Evolutionary conservation across 2,797 vertebrate genomes (phyloP), one percentile per base, ranked within the genome.

Genomic region (Steatocranus sp.): DNA sequence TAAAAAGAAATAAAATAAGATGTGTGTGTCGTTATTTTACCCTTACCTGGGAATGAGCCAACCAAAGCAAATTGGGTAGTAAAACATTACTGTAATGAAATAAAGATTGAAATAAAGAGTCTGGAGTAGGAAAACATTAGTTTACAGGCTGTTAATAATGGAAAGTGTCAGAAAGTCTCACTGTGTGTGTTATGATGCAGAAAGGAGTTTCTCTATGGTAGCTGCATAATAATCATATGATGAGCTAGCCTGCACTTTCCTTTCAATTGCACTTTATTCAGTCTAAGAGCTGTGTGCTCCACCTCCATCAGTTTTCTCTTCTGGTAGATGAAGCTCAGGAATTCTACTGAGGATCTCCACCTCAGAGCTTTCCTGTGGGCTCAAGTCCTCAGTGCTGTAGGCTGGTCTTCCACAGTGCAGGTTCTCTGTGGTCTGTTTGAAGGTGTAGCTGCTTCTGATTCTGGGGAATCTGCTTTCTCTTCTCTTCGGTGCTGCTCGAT

Each of bases 401-500:
- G 85, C 83, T 2, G 92, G 95, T 7, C 93, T 91, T 18, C 94
- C 94, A 0, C 81, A 84, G n/a, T 96, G 94, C 85, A 97, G 86
- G 85, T 96, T 97, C 77, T 94, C 88, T 1, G 23, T 76, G 2
- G 90, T 87, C 63, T 92, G 92, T 25, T 94, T 91, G 87, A 95
- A 94, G 0, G n/a, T 79, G n/a, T 85, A 87, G 1, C 38, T 87
- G 38, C 75, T 91, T 74, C 78, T 89, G 8, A 81, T 83, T 76
- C 81, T 80, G 18, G 58, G 11, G 7, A 75, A 30, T 34, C 54
- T 82, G 30, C 27, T 15, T 68, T 12, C 23, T 53, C 66, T 77
- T 43, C 11, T 56, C 6, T 27, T 49, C 0, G n/a, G 12, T 34
- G 41, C 11, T 12, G 51, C 11, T 68, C 6, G 6, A 9, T 75